These are phyloP conservation scores for Cephus rjabovi DNA, from an alignment of 2,888 invertebrate species.

Conservation along the genomic window DNA sequence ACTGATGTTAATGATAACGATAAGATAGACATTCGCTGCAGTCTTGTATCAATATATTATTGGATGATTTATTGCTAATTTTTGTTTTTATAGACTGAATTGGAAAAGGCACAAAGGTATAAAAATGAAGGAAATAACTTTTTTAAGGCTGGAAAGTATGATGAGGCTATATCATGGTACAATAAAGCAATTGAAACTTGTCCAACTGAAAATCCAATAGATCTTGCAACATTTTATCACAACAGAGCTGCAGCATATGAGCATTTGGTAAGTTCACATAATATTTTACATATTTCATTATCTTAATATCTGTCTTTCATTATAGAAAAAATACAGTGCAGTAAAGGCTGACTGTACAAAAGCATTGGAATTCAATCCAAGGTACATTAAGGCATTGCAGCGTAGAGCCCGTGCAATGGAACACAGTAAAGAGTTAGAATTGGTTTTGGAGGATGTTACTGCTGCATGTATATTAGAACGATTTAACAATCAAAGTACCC, in stretches of 20 bases:
- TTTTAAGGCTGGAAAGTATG: slow-evolving; percentile 88
- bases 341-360: slow-evolving; percentile 89
- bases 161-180: slow-evolving; percentile 90
- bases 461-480: slow-evolving; percentile 91
- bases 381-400: slow-evolving; percentile 88
- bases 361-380: slow-evolving; percentile 86
- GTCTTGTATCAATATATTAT: slow-evolving; percentile 4
- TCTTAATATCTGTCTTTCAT: not conserved
- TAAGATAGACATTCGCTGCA: slow-evolving; percentile 2
- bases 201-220: slow-evolving; percentile 77
- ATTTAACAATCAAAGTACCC: slow-evolving; percentile 84
- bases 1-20: no score
- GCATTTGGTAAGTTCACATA: slow-evolving; percentile 72
- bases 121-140: slow-evolving; percentile 91
- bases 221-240: slow-evolving; percentile 92
- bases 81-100: slow-evolving; percentile 68
- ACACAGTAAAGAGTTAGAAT: slow-evolving; percentile 80
- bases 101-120: slow-evolving; percentile 80
- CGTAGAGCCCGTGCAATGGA: slow-evolving; percentile 88
- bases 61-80: slow-evolving; percentile 12
- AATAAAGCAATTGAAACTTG: slow-evolving; percentile 94
- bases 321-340: slow-evolving; percentile 79
- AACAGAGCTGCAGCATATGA: slow-evolving; percentile 97
- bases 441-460: slow-evolving; percentile 92
- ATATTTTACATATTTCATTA: not conserved